A percentile compares a stretch with the other conserved stretches of the same genome.
These are phyloP conservation scores for Hemitrygon akajei DNA, from an alignment of 2,797 vertebrate species.

Conservation along the genomic window DNA sequence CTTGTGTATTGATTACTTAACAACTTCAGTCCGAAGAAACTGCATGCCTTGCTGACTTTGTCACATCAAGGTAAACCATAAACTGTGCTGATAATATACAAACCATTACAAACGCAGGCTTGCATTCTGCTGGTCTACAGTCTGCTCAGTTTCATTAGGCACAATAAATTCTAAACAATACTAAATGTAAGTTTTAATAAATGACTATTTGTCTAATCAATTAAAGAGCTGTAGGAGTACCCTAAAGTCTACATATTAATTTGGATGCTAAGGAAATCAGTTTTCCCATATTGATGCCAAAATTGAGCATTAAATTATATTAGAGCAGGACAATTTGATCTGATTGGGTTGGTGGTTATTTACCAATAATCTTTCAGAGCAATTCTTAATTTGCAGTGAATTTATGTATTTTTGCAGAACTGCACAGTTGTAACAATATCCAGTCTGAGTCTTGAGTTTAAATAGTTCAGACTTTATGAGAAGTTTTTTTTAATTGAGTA, in stretches of 20 bases:
- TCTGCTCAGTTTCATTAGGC: neutral
- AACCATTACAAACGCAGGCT: neutral
- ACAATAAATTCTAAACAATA: neutral
- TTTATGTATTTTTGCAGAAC: neutral
- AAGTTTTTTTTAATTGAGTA: no score
- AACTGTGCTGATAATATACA: no score
- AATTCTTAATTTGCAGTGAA: neutral
- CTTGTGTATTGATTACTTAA: slow-evolving; percentile 29
- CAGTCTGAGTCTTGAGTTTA: neutral
- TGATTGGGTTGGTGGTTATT: no score
- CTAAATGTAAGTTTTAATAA: neutral
- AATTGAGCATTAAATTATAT: neutral
- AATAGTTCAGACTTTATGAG: neutral
- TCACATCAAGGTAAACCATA: no score
- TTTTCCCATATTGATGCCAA: neutral
- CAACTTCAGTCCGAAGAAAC: neutral
- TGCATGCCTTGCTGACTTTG: neutral
- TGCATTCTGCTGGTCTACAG: neutral
- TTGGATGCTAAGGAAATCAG: neutral
- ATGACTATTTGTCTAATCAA: neutral
- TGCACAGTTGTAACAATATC: neutral
- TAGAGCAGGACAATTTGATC: neutral
- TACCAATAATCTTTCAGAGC: neutral
- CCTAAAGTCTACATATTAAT: neutral
- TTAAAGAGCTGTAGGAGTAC: neutral